Percentiles rank a stretch among this genome's conserved stretches.
phyloP scores from a whole-genome alignment of 2,888 invertebrate species.

The Mamestra brassicae region DNA sequence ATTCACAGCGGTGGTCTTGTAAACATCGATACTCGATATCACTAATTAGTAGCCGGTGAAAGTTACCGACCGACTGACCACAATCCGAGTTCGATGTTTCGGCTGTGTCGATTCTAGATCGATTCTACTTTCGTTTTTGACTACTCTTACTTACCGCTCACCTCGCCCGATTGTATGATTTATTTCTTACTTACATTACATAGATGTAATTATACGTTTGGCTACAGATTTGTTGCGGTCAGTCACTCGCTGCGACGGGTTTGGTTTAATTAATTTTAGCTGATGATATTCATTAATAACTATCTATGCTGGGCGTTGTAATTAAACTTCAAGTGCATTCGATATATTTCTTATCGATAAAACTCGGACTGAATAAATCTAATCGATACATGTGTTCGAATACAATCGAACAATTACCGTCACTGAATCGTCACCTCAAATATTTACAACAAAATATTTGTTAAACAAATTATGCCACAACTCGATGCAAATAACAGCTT shows the following conservation, averaged over 20 bases:
- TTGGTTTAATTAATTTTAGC: conserved; percentile 60
- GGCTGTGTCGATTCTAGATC: conserved; percentile 88
- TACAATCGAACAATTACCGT: conserved; percentile 23
- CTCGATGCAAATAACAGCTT: conserved; percentile 50
- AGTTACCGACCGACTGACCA: conserved; percentile 90
- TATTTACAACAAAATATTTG: conserved; percentile 27
- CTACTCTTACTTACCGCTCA: conserved; percentile 87
- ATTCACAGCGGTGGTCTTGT: conserved; percentile 76
- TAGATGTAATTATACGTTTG: conserved; percentile 65
- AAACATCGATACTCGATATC: conserved; percentile 84
- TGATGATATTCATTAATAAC: conserved; percentile 51
- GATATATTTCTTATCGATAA: conserved; percentile 3
- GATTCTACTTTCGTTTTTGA: conserved; percentile 91
- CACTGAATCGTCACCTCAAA: conserved; percentile 24
- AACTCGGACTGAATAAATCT: not conserved
- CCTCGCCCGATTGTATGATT: conserved; percentile 81
- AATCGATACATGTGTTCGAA: conserved; percentile 5
- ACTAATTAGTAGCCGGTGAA: conserved; percentile 89
- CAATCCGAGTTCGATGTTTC: conserved; percentile 86
- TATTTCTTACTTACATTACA: conserved; percentile 73
- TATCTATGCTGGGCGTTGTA: conserved; percentile 14
- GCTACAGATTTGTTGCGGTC: conserved; percentile 57
- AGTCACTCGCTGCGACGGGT: conserved; percentile 37
- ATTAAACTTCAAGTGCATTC: conserved; percentile 31
- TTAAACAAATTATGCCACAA: conserved; percentile 38